phyloP scores from a whole-genome alignment of 1,140 invertebrate species.

The Solenopsis invicta region DNA sequence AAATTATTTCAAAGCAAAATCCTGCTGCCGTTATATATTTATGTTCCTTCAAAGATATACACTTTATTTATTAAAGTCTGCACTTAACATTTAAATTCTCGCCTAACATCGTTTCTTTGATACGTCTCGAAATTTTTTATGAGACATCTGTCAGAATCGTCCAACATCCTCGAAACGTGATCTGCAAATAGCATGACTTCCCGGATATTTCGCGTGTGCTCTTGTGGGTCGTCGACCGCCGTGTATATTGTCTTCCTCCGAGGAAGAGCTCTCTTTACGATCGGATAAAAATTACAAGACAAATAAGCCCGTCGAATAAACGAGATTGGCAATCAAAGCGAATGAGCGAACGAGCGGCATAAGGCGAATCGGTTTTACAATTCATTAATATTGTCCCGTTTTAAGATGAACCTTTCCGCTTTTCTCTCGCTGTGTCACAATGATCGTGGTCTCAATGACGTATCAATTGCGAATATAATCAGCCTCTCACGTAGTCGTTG shows the following conservation, averaged over 20 bases:
- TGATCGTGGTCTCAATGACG: neutral
- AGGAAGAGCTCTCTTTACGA: neutral
- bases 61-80: neutral
- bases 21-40: neutral
- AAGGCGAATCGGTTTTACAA: constrained; percentile 42
- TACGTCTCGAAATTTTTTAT: neutral
- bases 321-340: neutral
- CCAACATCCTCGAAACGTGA: neutral
- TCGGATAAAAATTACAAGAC: constrained; percentile 47
- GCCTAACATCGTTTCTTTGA: neutral
- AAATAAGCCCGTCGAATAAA: constrained; percentile 17
- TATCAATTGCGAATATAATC: constrained; percentile 59
- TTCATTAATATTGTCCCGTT: constrained; percentile 52
- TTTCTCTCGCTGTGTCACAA: neutral
- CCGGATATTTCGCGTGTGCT: constrained; percentile 27
- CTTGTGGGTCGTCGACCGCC: constrained; percentile 24
- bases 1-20: neutral
- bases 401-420: constrained; percentile 7
- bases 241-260: neutral
- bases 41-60: neutral
- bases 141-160: neutral
- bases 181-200: neutral
- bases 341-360: neutral
- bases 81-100: constrained; percentile 11
- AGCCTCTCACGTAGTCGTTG: constrained; percentile 1